phyloP scores from a whole-genome alignment of 1,140 invertebrate species.

The Xylocopa sonorina region DNA sequence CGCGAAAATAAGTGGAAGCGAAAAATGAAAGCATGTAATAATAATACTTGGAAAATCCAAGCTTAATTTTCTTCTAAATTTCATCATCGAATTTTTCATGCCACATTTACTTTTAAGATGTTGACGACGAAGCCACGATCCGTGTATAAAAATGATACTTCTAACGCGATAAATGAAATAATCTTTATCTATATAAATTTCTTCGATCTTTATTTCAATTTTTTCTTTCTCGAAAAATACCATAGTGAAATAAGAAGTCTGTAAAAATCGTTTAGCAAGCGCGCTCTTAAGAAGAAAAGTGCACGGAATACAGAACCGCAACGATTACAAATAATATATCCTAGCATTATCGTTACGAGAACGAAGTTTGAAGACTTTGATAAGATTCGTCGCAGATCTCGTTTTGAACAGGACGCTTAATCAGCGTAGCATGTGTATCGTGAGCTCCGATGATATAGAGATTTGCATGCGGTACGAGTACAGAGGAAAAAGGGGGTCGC shows the following conservation, averaged over 20 bases:
- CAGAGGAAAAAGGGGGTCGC: constrained; percentile 9
- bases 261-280: neutral
- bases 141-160: too few species aligned
- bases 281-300: neutral
- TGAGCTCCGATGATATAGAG: constrained; percentile 50
- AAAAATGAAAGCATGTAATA: neutral
- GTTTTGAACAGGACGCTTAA: constrained; percentile 43
- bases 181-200: too few species aligned
- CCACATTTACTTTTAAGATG: too few species aligned
- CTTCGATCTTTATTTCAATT: neutral
- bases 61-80: too few species aligned
- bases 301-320: neutral
- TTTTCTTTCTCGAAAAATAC: neutral
- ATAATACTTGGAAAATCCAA: too few species aligned
- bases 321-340: constrained; percentile 50
- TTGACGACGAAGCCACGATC: too few species aligned
- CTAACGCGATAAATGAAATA: too few species aligned
- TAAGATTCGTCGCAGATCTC: constrained; percentile 52
- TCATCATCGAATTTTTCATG: too few species aligned
- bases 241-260: neutral
- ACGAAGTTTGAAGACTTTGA: constrained; percentile 37
- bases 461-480: constrained; percentile 45
- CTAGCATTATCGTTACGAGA: constrained; percentile 25
- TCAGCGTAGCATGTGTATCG: constrained; percentile 33
- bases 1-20: constrained; percentile 8